Percentiles rank a stretch among this genome's conserved stretches.
These are phyloP conservation scores for Scelioninae gen. 2 DNA, from an alignment of 2,888 invertebrate genomes.

Conservation along the genomic window DNA sequence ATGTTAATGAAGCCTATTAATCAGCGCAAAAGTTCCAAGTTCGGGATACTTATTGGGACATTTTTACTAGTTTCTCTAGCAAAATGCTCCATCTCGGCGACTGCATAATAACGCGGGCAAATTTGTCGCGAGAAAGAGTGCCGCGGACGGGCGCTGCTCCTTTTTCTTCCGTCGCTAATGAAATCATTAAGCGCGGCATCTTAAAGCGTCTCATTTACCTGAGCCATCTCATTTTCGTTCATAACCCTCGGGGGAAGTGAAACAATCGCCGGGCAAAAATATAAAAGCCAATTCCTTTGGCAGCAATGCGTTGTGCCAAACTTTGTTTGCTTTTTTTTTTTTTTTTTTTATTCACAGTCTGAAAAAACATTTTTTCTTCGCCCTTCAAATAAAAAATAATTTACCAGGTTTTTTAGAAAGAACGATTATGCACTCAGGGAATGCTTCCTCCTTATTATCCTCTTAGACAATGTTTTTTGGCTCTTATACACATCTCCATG, in stretches of 20 bases:
- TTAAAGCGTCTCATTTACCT: constrained; percentile 64
- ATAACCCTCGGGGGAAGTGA: constrained; percentile 57
- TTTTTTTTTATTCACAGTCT: constrained; percentile 40
- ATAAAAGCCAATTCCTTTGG: constrained; percentile 42
- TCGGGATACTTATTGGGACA: constrained; percentile 44
- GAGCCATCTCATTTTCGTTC: constrained; percentile 67
- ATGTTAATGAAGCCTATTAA: constrained; percentile 41
- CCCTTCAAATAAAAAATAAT: constrained; percentile 48
- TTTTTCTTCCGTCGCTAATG: constrained; percentile 63
- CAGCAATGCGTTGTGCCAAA: constrained; percentile 32
- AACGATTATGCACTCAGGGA: constrained; percentile 42
- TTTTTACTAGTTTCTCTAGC: constrained; percentile 40
- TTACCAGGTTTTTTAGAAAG: constrained; percentile 43
- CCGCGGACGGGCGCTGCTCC: constrained; percentile 29
- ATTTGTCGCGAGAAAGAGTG: constrained; percentile 45
- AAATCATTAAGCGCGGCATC: constrained; percentile 69
- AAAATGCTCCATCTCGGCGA: constrained; percentile 19
- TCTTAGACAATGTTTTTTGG: constrained; percentile 16
- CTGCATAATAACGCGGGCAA: constrained; percentile 48
- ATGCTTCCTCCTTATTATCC: constrained; percentile 23
- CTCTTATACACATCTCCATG: too few species aligned
- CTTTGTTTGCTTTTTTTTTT: constrained; percentile 50
- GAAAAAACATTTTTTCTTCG: constrained; percentile 37
- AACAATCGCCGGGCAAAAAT: constrained; percentile 52
- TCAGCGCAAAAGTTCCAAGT: constrained; percentile 37